These are phyloP conservation scores for Dascillus cervinus DNA, from an alignment of 2,888 invertebrate genomes.

Conservation along the genomic window DNA sequence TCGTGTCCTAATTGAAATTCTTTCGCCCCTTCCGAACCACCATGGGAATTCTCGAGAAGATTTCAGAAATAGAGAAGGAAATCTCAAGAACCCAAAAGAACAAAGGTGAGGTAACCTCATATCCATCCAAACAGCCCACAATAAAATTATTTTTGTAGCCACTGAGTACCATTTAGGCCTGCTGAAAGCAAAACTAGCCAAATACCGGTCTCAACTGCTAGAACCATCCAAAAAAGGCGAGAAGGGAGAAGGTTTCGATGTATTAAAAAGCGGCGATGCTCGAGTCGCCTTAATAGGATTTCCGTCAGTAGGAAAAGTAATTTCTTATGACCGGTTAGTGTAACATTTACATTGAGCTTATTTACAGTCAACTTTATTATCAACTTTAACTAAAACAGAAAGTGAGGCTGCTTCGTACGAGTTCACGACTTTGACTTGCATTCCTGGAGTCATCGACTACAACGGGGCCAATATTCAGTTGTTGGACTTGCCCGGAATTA, in stretches of 20 bases:
- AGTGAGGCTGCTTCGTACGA: conserved; percentile 97
- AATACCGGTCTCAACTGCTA: conserved; percentile 86
- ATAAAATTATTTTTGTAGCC: conserved; percentile 61
- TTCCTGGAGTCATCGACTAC: conserved; percentile 98
- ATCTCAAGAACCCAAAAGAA: conserved; percentile 98
- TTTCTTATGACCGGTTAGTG: no score
- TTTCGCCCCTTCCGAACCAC: no score
- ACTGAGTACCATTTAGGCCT: conserved; percentile 99
- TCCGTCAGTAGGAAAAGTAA: conserved; percentile 93
- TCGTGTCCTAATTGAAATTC: no score
- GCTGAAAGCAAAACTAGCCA: conserved; percentile 93
- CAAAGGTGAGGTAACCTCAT: conserved; percentile 65
- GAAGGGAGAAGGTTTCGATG: conserved; percentile 98
- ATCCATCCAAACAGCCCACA: no score
- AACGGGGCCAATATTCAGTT: conserved; percentile 98
- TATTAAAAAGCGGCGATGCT: conserved; percentile 98
- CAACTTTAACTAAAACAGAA: conserved; percentile 91
- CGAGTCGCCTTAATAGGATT: conserved; percentile 96
- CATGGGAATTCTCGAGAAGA: conserved; percentile 99
- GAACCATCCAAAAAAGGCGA: conserved; percentile 92
- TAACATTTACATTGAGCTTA: no score
- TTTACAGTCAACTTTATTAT: conserved; percentile 82
- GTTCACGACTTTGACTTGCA: conserved; percentile 97
- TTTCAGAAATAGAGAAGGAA: conserved; percentile 97
- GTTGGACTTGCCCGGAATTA: conserved; percentile 97